Evolutionary conservation across 2,113 vertebrate genomes (phyloP).

Genomic region (Apodemus sylvaticus): DNA sequence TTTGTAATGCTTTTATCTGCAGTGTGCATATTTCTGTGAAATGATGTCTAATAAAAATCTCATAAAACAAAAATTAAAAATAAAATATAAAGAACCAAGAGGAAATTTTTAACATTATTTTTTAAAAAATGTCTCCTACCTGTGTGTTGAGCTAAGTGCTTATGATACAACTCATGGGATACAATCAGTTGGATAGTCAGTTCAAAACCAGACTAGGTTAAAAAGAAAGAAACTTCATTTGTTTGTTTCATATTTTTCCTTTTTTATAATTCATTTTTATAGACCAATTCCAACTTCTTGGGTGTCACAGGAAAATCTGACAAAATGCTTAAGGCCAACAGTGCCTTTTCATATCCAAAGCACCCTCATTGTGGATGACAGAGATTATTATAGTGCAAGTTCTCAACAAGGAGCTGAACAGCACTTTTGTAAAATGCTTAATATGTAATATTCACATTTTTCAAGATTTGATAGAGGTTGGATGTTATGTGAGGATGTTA

Average conservation of each 20-base stretch:
- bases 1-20: not conserved
- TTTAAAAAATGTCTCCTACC: not conserved
- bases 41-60: not conserved
- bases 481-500: too few species aligned
- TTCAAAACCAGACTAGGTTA: not conserved
- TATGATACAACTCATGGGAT: not conserved
- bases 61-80: not conserved
- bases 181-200: too few species aligned
- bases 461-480: not conserved
- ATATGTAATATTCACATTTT: not conserved
- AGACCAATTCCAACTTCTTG: not conserved
- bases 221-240: not conserved
- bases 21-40: not conserved
- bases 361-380: not conserved
- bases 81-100: not conserved
- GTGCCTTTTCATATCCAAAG: not conserved
- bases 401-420: not conserved
- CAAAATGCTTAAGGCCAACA: not conserved
- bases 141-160: fast-evolving
- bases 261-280: not conserved
- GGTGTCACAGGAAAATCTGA: not conserved
- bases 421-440: not conserved
- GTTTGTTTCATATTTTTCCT: too few species aligned
- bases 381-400: not conserved
- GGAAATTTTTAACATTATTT: not conserved